These are phyloP conservation scores for Megalopta genalis DNA, from an alignment of 1,140 invertebrate genomes.

Conservation along the genomic window DNA sequence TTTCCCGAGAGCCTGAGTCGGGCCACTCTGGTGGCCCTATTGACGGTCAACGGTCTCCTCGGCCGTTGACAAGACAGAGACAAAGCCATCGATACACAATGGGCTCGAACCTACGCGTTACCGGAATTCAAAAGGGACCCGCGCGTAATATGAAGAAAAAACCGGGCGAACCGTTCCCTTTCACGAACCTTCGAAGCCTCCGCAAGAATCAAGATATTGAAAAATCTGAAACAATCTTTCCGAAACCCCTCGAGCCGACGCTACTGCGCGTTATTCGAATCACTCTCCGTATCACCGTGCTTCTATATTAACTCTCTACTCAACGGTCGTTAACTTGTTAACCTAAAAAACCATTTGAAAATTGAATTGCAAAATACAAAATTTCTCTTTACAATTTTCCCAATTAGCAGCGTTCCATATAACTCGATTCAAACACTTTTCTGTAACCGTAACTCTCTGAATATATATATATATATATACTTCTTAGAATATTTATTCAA, in stretches of 20 bases:
- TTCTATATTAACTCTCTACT: background rate
- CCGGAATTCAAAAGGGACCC: background rate
- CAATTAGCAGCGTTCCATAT: background rate
- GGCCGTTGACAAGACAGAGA: constrained; percentile 72
- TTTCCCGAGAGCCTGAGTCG: constrained; percentile 70
- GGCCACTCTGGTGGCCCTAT: constrained; percentile 75
- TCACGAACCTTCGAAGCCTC: background rate
- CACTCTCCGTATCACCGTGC: no score
- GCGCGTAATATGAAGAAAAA: constrained; percentile 1
- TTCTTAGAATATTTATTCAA: background rate
- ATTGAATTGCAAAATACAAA: background rate
- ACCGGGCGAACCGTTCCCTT: background rate
- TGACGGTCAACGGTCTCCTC: constrained; percentile 73
- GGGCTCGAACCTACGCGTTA: background rate
- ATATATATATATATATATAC: background rate
- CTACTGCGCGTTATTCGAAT: background rate
- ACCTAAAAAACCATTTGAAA: background rate
- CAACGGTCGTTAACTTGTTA: background rate
- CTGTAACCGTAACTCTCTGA: background rate
- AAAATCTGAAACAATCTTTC: background rate
- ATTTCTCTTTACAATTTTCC: background rate
- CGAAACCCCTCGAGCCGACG: background rate
- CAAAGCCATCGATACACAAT: constrained; percentile 61
- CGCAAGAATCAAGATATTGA: background rate
- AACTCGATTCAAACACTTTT: background rate